Base-by-base conservation (phyloP, 2,888 invertebrate species). In the Drosophila macrospina region DNA sequence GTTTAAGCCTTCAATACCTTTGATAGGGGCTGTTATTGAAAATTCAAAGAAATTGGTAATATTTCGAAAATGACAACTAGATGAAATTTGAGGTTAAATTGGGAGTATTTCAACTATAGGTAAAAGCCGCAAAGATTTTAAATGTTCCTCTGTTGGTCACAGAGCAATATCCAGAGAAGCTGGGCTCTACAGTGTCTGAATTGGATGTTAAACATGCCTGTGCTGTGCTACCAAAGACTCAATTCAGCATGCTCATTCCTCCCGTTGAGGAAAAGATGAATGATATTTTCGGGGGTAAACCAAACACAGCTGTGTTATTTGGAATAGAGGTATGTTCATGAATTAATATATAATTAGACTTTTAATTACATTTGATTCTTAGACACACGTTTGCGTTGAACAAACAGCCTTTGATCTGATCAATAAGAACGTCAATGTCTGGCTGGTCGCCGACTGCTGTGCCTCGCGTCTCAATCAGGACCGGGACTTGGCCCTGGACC, bases 361-460 rank as follows among this genome's bases (percentile, higher is more conserved):
- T 16, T 30, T 7, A 20, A 20, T 51, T 20, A 16, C 7, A 16
- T 10, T 41, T 39, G 3, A 13, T 11, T 57, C 20, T 10, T 7
- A 97, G 94, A 93, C 96, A 0, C 97, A 97, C 77, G 95, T 95
- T 0, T 97, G 97, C 88, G 93, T 97, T 6, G 96, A 96, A 85
- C 96, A 96, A 89, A 96, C 97, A 0, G 96, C 95, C 0, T 94
- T 96, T 52, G 96, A 97, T 90, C 91, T 96, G 1, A 89, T 95
- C 37, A 89, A 91, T 0, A 77, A 72, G 0, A 93, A 93, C 30
- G 93, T 93, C 47, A 93, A 94, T 78, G 97, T 97, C 0, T 96
- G 96, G 88, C 93, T 96, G 0, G 93, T 96, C 7, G 97, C 96
- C 5, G 97, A 97, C 90, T 96, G 96, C 52, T 94, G 95, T 11